A percentile compares a stretch with the other conserved stretches of the same genome.
Evolutionary conservation across 2,797 vertebrate genomes (phyloP).

Genomic region (Dermochelys coriacea): DNA sequence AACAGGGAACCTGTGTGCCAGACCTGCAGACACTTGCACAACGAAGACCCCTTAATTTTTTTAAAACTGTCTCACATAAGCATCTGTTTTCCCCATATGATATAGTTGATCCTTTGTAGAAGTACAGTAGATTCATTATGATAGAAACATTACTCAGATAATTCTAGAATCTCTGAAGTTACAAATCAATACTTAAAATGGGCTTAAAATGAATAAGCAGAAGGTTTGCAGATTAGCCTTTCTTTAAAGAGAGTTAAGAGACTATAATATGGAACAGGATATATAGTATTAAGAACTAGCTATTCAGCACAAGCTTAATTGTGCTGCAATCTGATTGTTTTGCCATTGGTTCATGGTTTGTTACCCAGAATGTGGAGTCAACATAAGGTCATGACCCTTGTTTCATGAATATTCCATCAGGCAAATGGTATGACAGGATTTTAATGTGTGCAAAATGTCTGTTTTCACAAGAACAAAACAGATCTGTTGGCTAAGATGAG

Average conservation of each 20-base stretch:
- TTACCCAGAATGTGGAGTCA: constrained; percentile 43
- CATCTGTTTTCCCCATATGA: not conserved
- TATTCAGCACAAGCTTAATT: not conserved
- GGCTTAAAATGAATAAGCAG: not conserved
- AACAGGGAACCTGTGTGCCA: not conserved
- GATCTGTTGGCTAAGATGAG: constrained; percentile 40
- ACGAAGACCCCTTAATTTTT: not conserved
- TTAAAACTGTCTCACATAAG: not conserved
- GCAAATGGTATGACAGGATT: constrained; percentile 59
- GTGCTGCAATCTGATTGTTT: not conserved
- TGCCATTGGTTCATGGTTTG: constrained; percentile 22
- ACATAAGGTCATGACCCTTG: constrained; percentile 34
- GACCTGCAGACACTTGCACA: not conserved
- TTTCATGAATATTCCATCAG: constrained; percentile 66
- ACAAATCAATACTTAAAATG: not conserved
- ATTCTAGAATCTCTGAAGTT: not conserved
- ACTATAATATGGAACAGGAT: not conserved
- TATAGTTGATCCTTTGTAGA: not conserved
- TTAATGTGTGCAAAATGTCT: constrained; percentile 53
- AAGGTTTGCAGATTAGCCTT: not conserved
- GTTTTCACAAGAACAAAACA: constrained; percentile 51
- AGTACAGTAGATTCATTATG: not conserved
- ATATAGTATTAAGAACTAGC: constrained; percentile 19
- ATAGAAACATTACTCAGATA: not conserved
- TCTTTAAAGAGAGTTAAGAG: not conserved